phyloP scores from a whole-genome alignment of 2,113 vertebrate species.

The Pterophyllum scalare region DNA sequence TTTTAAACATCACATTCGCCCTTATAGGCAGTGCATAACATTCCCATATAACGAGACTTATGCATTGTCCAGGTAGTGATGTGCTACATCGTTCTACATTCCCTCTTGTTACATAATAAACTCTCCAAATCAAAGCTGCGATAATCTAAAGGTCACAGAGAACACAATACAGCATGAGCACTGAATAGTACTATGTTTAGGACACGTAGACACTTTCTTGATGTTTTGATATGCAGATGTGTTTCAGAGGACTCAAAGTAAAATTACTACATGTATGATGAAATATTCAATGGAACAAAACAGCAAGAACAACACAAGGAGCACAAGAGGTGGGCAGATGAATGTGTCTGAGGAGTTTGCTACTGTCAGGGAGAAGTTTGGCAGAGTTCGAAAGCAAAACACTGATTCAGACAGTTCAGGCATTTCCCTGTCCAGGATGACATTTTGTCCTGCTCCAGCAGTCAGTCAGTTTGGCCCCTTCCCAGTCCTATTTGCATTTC shows the following conservation, averaged over 20 bases:
- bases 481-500: background rate
- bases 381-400: background rate
- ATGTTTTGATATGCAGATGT: background rate
- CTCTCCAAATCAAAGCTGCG: background rate
- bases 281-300: conserved; percentile 8
- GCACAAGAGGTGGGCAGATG: background rate
- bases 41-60: background rate
- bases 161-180: background rate
- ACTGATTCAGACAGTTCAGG: conserved; percentile 14
- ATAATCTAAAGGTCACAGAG: background rate
- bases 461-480: background rate
- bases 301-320: background rate
- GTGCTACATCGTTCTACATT: background rate
- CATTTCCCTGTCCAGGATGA: conserved; percentile 51
- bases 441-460: background rate
- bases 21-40: background rate
- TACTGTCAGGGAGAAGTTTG: background rate
- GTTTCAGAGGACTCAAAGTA: background rate
- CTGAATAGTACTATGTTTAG: background rate
- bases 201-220: background rate
- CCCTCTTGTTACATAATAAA: background rate
- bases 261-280: background rate
- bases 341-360: background rate
- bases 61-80: background rate
- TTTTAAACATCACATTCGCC: background rate